These are phyloP conservation scores for Brachionus rubens DNA, from an alignment of 1,140 invertebrate species.

Conservation along the genomic window DNA sequence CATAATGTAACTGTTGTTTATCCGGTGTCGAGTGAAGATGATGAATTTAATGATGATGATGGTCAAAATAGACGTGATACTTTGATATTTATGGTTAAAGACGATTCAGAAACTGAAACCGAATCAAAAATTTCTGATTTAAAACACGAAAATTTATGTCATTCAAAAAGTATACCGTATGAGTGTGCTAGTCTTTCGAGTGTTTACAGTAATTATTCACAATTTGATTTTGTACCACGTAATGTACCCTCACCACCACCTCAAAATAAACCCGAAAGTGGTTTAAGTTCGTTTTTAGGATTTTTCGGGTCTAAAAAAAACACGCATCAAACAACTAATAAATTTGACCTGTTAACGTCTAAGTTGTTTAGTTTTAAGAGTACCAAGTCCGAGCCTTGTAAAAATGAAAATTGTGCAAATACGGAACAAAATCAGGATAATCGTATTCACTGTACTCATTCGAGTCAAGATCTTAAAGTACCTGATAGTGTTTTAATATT, in stretches of 20 bases:
- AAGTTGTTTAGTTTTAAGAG: conserved; percentile 30
- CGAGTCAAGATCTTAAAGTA: conserved; percentile 25
- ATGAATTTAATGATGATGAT: conserved; percentile 12
- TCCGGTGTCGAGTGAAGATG: background rate
- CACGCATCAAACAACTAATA: background rate
- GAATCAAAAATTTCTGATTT: background rate
- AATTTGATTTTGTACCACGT: conserved; percentile 23
- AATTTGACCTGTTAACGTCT: conserved; percentile 15
- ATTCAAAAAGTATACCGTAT: background rate
- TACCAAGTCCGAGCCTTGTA: background rate
- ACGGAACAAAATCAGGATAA: background rate
- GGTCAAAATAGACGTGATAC: conserved; percentile 13
- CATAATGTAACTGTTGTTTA: background rate
- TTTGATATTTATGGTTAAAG: background rate
- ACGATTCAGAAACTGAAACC: conserved; percentile 2
- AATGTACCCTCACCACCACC: background rate
- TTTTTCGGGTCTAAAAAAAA: conserved; percentile 27
- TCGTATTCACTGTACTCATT: background rate
- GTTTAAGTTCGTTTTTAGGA: conserved; percentile 17
- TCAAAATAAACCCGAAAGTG: background rate
- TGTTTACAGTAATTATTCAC: conserved; percentile 18
- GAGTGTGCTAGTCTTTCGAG: conserved; percentile 18
- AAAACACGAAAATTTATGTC: background rate
- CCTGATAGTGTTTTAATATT: conserved; percentile 39
- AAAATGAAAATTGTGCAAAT: background rate